Evolutionary conservation across 2,797 vertebrate genomes (phyloP), one percentile per base, ranked within the genome.

Genomic region (Cossypha polioptera): DNA sequence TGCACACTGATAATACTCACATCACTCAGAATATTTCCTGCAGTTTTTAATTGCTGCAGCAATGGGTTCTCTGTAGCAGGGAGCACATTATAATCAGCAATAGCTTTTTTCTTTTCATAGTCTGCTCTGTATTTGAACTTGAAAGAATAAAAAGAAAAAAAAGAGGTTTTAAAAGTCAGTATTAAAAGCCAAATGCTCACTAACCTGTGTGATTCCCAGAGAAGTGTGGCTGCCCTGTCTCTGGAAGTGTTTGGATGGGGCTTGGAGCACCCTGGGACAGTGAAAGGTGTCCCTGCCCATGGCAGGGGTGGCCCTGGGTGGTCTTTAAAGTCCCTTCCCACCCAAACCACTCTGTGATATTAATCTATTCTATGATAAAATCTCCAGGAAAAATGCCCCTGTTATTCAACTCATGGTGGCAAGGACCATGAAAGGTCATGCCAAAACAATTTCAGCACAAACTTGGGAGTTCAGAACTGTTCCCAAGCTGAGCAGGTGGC

Each of bases 1-100:
- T 67, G 59, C 68, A 71, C 38, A 42, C 15, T 25, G 22, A 24
- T 19, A 91, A 96, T 80, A 98, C 99, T 86, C 98, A 99, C 99
- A 96, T 99, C 99, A 96, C 99, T 99, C 91, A 99, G 98, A 74
- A 98, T 98, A 40, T 98, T 96, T 97, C 98, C 99, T 58, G 99
- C 99, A 2, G 98, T 97, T 98, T 98, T 98, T 85, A 99, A 98
- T 96, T 99, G 99, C 92, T 95, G 98, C 92, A 99, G 98, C 82
- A 99, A 95, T 16, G 99, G 99, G 77, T 99, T 99, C 84, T 99
- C 99, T 73, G 99, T 99, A 73, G 99, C 99, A 69, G 99, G 99
- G 95, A 99, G 99, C 77, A 99, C 98, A 69, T 99, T 99, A 95
- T 99, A 99, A 95, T 98, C 99, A 13, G 98, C 95, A 95, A 98